A percentile compares a stretch with the other conserved stretches of the same genome.
These are phyloP conservation scores for Microcebus griseorufus DNA, from an alignment of 2,113 vertebrate genomes.

Conservation along the genomic window DNA sequence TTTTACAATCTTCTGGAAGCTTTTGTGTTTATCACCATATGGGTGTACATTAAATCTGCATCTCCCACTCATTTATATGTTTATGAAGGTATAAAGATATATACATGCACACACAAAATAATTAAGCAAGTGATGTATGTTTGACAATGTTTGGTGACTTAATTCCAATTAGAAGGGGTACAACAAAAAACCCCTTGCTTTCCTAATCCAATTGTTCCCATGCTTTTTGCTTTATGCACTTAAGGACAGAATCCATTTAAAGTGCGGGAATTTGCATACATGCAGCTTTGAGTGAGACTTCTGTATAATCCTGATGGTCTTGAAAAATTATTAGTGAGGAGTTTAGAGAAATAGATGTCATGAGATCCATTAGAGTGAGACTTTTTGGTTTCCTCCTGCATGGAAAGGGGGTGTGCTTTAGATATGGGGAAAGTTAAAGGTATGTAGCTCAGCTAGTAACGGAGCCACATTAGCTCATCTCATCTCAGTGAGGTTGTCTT, in stretches of 20 bases:
- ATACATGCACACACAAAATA: conserved; percentile 52
- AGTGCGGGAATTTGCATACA: conserved; percentile 68
- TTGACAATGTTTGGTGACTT: conserved; percentile 70
- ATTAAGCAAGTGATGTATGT: conserved; percentile 68
- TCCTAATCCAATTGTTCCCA: conserved; percentile 59
- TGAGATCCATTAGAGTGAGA: conserved; percentile 73
- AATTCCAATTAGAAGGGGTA: conserved; percentile 56
- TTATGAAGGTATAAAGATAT: conserved; percentile 58
- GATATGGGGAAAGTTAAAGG: conserved; percentile 63
- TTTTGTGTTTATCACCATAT: conserved; percentile 64
- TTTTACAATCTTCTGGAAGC: conserved; percentile 48
- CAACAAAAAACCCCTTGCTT: not conserved
- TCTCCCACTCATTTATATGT: conserved; percentile 68
- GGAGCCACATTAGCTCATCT: conserved; percentile 49
- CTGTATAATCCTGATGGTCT: conserved; percentile 71
- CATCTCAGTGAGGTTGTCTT: conserved; percentile 45
- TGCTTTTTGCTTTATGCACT: conserved; percentile 73
- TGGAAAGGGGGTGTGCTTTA: conserved; percentile 70
- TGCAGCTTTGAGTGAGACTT: conserved; percentile 74
- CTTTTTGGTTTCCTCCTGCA: conserved; percentile 67
- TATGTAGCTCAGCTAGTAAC: conserved; percentile 60
- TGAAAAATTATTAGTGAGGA: conserved; percentile 75
- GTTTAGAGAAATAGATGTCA: conserved; percentile 68
- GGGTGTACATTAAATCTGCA: conserved; percentile 60
- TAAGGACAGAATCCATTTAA: conserved; percentile 76